Base-by-base conservation (phyloP, 2,797 vertebrate species). In the Pterois miles region DNA sequence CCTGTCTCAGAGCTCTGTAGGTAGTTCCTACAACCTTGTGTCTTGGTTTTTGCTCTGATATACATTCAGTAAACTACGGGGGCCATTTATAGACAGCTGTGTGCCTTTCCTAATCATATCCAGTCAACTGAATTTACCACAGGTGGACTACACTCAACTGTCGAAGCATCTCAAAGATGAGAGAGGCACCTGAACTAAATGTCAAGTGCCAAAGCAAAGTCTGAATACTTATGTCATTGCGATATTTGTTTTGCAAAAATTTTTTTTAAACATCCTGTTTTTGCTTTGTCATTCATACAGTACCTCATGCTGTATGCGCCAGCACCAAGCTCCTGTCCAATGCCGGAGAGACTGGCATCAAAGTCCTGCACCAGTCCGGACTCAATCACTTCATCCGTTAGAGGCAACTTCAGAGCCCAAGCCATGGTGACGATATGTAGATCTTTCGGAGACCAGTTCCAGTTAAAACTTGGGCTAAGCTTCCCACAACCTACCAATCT, bases 301-400 rank as follows among this genome's bases (percentile, higher is more conserved):
- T 95, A 99, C 98, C 98, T 99, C 98, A 99, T 99, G 91, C 98
- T 99, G 92, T 99, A 99, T 14, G 98, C 98, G 70, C 98, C 98
- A 0, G 98, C 98, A 31, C 98, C 98, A 34, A 99, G 95, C 88
- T 99, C 98, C 91, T 99, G 98, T 8, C 98, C 98, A 57, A 99
- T 99, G 33, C 98, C 98, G 3, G 98, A 99, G 10, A 99, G 95
- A 90, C 98, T 99, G 87, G 98, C 97, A 92, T 98, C 98, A 16
- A 99, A 99, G 93, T 99, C 98, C 94, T 99, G 98, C 87, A 96
- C 98, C 94, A 99, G 94, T 80, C 98, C 98, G 0, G 98, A 99
- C 93, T 99, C 98, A 20, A 98, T 99, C 93, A 98, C 98, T 86
- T 99, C 98, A 40, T 99, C 98, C 0, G 98, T 96, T 86, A 99